A percentile compares a stretch with the other conserved stretches of the same genome.
Evolutionary conservation across 2,797 vertebrate species (phyloP).

Genomic region (Scomberomorus guttatus): DNA sequence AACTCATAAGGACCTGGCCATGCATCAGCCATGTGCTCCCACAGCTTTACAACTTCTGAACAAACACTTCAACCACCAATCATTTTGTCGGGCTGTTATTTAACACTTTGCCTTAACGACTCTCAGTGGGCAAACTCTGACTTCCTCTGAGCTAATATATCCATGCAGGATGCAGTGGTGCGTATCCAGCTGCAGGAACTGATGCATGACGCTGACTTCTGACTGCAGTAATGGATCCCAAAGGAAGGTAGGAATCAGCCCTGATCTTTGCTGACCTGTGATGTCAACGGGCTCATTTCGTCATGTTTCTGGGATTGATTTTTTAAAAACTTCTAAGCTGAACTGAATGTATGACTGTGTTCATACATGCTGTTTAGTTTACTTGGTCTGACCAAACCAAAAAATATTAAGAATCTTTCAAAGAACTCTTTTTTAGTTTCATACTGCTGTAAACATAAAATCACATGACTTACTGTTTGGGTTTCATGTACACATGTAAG

Average conservation of each 20-base stretch:
- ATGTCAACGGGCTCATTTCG: not conserved
- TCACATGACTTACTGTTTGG: not conserved
- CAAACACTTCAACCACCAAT: slow-evolving; percentile 62
- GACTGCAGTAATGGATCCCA: slow-evolving; percentile 56
- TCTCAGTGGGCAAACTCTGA: not conserved
- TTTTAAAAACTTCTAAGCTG: not conserved
- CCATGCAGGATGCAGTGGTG: not conserved
- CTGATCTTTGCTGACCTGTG: not conserved
- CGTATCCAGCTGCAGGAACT: not conserved
- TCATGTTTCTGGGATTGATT: not conserved
- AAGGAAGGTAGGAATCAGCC: slow-evolving; percentile 54
- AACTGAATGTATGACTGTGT: not conserved
- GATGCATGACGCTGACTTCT: not conserved
- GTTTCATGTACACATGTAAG: not conserved
- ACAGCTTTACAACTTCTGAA: slow-evolving; percentile 39
- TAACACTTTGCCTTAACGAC: not conserved
- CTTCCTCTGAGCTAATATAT: not conserved
- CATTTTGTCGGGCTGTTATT: not conserved
- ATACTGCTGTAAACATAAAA: not conserved
- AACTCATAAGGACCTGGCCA: not conserved
- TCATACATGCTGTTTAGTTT: not conserved
- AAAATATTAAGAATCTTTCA: not conserved
- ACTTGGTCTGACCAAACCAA: not conserved
- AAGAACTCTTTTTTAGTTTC: not conserved
- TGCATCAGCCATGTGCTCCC: slow-evolving; percentile 21